Base-by-base conservation (phyloP, 2,888 invertebrate species). In the Xestia xanthographa region DNA sequence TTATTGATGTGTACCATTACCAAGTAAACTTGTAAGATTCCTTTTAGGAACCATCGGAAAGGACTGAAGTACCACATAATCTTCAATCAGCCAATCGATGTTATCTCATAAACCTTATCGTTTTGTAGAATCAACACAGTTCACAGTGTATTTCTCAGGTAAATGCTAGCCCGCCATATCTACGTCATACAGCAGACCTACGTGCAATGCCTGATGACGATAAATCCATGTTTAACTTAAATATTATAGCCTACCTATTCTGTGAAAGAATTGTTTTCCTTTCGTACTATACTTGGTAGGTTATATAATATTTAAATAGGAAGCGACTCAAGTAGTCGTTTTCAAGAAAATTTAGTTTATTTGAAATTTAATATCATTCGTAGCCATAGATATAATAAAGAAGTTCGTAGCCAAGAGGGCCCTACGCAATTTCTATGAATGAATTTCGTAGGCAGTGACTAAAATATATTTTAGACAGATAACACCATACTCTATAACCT, bases 61-160 rank as follows among this genome's bases (percentile, higher is more conserved):
- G 34, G 6, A 66, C 58, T 3, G 58, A 4, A 60, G 29, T 58
- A 41, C 38, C 6, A n/a, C 6, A 22, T 53, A 62, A 60, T 66
- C 58, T 29, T 38, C 29, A 29, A 60, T 66, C 50, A 53, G n/a
- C 4, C 14, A 82, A 65, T 58, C 12, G 29, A 68, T 58, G 41
- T 38, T 67, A 81, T 76, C 43, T n/a, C 6, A 4, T 14, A 43
- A 38, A 82, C n/a, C 38, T 66, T 76, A 82, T 68, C 43, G 9
- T 5, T 75, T 53, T 34, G 4, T 68, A 26, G n/a, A 67, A 75
- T 65, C 29, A 34, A 79, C 48, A 80, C 22, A 68, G 34, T 41
- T 66, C 29, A 22, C n/a, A 53, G 20, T 26, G 17, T 17, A 56
- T 17, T 67, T 26, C 22, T 43, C 26, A 67, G 62, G n/a, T 73